Evolutionary conservation across 2,797 vertebrate species (phyloP).

Genomic region (Phalloptychus januarius): DNA sequence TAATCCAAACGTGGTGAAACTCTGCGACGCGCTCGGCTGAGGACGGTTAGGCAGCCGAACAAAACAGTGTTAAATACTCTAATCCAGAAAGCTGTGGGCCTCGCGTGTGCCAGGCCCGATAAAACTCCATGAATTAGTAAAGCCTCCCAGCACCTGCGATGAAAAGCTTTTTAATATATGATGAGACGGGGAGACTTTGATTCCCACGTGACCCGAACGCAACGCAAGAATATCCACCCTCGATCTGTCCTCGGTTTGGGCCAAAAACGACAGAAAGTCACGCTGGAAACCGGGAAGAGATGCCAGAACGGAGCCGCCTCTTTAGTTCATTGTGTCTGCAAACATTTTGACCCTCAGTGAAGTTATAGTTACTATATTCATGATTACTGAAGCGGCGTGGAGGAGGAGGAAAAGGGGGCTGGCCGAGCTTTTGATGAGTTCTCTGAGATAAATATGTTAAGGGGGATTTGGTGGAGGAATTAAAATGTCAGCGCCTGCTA

Average conservation of each 20-base stretch:
- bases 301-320: constrained; percentile 21
- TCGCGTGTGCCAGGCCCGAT: constrained; percentile 60
- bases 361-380: constrained; percentile 54
- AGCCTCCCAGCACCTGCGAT: constrained; percentile 69
- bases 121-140: constrained; percentile 75
- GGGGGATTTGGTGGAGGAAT: constrained; percentile 70
- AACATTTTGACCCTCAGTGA: constrained; percentile 36
- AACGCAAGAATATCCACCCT: constrained; percentile 37
- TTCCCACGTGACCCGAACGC: constrained; percentile 57
- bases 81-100: constrained; percentile 69
- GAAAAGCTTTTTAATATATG: constrained; percentile 73
- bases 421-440: constrained; percentile 73
- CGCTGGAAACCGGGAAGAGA: not conserved
- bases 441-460: constrained; percentile 71
- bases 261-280: constrained; percentile 29
- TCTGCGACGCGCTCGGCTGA: constrained; percentile 35
- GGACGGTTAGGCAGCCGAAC: constrained; percentile 50
- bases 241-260: constrained; percentile 53
- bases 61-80: constrained; percentile 72
- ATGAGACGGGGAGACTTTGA: constrained; percentile 60
- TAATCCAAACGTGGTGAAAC: constrained; percentile 48
- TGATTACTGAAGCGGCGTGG: constrained; percentile 46
- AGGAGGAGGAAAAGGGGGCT: constrained; percentile 37
- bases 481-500: constrained; percentile 77
- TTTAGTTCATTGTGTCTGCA: constrained; percentile 21